Percentiles rank a stretch among this genome's conserved stretches.
Evolutionary conservation across 2,797 vertebrate genomes (phyloP).

Genomic region (Acridotheres tristis): DNA sequence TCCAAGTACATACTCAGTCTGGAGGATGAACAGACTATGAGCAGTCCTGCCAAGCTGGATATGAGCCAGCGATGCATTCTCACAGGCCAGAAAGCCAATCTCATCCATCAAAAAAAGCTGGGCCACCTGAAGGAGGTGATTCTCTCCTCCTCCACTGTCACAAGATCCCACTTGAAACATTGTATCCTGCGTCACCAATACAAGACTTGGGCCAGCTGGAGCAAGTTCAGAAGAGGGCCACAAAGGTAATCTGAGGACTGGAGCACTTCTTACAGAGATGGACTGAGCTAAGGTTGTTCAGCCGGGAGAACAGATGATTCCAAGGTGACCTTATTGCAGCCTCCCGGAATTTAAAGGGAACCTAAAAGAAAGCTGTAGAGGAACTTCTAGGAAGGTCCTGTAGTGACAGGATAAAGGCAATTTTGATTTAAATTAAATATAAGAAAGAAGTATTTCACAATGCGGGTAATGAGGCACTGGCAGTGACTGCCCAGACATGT

Average conservation of each 20-base stretch:
- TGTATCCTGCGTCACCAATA: too few species aligned
- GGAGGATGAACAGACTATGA: background rate
- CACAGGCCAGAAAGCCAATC: background rate
- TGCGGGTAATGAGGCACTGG: background rate
- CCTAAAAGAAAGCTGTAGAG: background rate
- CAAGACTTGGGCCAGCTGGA: background rate
- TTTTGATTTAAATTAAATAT: background rate
- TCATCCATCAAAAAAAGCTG: too few species aligned
- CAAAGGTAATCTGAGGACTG: background rate
- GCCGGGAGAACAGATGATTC: background rate
- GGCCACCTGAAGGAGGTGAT: background rate
- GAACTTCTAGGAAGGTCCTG: background rate
- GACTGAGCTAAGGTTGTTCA: background rate
- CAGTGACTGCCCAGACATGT: background rate
- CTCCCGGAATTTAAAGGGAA: background rate
- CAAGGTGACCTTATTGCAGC: background rate
- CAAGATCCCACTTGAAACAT: background rate
- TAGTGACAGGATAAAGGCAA: background rate
- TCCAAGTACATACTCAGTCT: background rate
- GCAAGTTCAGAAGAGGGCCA: background rate
- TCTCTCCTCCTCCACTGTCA: background rate
- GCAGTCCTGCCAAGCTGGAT: background rate
- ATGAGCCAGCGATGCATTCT: fast-evolving
- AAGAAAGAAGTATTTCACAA: background rate
- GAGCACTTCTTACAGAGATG: background rate